A percentile compares a stretch with the other conserved stretches of the same genome.
Conservation (phyloP, 2,888 invertebrate species). For the Endotricha flammealis region DNA sequence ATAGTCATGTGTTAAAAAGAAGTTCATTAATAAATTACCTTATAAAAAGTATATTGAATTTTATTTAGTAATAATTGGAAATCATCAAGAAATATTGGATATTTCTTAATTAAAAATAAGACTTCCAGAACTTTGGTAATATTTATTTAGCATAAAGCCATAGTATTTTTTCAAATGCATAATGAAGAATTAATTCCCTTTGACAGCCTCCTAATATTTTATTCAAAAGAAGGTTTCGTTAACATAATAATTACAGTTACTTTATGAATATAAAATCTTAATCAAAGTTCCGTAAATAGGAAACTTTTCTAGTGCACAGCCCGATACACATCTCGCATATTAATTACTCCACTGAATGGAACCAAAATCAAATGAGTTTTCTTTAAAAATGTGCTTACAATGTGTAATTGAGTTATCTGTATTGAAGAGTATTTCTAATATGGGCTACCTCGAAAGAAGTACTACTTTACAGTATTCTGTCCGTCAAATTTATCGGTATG, state of each 20-base stretch:
- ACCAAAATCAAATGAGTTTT: constrained; percentile 31
- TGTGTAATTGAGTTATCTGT: constrained; percentile 19
- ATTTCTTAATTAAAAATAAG: neutral
- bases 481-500: too few relatives aligned
- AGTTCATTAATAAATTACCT: too few relatives aligned
- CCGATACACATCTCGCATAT: constrained; percentile 69
- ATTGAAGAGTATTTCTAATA: too few relatives aligned
- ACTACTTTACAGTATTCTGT: too few relatives aligned
- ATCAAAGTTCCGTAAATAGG: constrained; percentile 66
- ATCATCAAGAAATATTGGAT: too few relatives aligned
- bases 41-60: too few relatives aligned
- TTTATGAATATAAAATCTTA: constrained; percentile 74
- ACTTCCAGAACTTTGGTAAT: too few relatives aligned
- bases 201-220: constrained; percentile 72
- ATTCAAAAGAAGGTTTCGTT: constrained; percentile 75
- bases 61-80: too few relatives aligned
- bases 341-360: constrained; percentile 43
- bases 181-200: constrained; percentile 56
- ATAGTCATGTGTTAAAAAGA: too few relatives aligned
- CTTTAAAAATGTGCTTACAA: constrained; percentile 23
- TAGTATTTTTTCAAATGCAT: constrained; percentile 4
- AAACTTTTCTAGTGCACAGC: constrained; percentile 67
- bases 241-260: constrained; percentile 76
- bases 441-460: too few relatives aligned
- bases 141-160: neutral